These are phyloP conservation scores for Microctenopoma stevenorrisi DNA, from an alignment of 2,797 vertebrate species.

Conservation along the genomic window DNA sequence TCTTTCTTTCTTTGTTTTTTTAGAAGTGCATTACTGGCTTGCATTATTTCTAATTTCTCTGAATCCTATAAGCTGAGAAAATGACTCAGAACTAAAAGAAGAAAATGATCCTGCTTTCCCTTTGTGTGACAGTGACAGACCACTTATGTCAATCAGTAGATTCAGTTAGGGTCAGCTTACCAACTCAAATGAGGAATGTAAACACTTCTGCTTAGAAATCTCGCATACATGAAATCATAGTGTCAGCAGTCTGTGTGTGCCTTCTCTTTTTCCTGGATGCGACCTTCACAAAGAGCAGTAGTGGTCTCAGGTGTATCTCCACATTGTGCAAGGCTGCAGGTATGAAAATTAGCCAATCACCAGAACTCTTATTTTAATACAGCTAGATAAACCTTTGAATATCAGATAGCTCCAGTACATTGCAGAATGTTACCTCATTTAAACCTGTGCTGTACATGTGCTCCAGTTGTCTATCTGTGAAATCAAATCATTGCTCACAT, in stretches of 20 bases:
- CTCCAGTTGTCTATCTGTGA: not conserved
- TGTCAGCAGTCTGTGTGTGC: not conserved
- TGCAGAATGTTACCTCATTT: not conserved
- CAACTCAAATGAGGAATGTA: conserved; percentile 12
- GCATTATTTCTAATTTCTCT: conserved; percentile 14
- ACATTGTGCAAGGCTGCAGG: conserved; percentile 30
- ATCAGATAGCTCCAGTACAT: not conserved
- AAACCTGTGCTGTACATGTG: not conserved
- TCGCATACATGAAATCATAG: not conserved
- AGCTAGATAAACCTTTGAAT: too few relatives aligned
- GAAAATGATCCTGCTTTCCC: conserved; percentile 4
- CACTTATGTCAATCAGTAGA: conserved; percentile 20
- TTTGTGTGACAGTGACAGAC: conserved; percentile 45
- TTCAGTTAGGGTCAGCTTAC: conserved; percentile 21
- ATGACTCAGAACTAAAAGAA: not conserved
- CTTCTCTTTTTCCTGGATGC: conserved; percentile 3
- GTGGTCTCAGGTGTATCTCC: conserved; percentile 50
- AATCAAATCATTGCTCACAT: conserved; percentile 5
- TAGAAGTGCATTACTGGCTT: not conserved
- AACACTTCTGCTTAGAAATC: not conserved
- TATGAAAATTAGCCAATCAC: conserved; percentile 36
- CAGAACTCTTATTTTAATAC: conserved; percentile 4
- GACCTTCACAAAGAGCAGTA: conserved; percentile 59
- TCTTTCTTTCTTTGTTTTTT: not conserved
- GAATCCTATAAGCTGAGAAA: not conserved